Evolutionary conservation across 2,797 vertebrate species (phyloP).

Genomic region (Channallabes apus): DNA sequence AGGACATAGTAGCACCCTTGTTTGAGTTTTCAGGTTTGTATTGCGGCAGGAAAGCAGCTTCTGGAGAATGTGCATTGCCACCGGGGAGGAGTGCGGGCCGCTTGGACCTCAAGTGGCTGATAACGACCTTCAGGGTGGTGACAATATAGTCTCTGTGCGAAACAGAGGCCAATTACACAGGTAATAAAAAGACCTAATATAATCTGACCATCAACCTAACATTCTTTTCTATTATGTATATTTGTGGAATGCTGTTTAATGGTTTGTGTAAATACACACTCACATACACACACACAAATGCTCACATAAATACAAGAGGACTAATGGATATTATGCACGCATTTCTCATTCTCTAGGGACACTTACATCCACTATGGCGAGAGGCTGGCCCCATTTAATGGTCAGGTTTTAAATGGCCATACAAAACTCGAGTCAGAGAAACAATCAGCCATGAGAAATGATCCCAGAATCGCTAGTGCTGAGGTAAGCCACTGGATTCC

Average conservation of each 20-base stretch:
- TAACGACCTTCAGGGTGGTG: conserved; percentile 58
- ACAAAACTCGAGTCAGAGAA: conserved; percentile 58
- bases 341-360: conserved; percentile 59
- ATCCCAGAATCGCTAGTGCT: conserved; percentile 58
- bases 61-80: conserved; percentile 79
- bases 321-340: conserved; percentile 45
- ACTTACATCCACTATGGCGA: conserved; percentile 64
- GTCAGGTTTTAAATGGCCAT: conserved; percentile 66
- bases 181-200: conserved; percentile 56
- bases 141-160: conserved; percentile 62
- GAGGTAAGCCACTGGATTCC: conserved; percentile 65
- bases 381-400: conserved; percentile 67
- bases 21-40: conserved; percentile 56
- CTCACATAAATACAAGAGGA: conserved; percentile 36
- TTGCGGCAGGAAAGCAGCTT: conserved; percentile 78
- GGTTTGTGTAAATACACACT: conserved; percentile 35
- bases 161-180: conserved; percentile 67
- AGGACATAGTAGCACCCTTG: conserved; percentile 56
- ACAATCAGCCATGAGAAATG: conserved; percentile 50
- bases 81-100: conserved; percentile 62
- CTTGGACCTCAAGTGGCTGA: conserved; percentile 66
- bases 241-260: conserved; percentile 18
- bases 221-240: conserved; percentile 12
- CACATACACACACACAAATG: not conserved
- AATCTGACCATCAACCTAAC: not conserved